Percentiles rank a stretch among this genome's conserved stretches.
Evolutionary conservation across 2,888 invertebrate species (phyloP).

Genomic region (Norana najaformis): DNA sequence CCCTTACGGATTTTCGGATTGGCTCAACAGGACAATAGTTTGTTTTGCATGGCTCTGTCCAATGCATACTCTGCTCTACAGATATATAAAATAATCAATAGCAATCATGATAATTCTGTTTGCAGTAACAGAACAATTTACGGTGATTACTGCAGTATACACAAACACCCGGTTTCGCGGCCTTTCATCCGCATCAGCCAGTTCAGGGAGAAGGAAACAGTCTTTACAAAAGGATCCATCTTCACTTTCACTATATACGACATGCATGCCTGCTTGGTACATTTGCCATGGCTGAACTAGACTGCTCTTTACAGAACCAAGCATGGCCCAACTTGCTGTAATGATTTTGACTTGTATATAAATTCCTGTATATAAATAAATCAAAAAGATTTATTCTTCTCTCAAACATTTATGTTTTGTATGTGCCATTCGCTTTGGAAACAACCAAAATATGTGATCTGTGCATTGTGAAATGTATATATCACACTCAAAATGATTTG

Average conservation of each 20-base stretch:
- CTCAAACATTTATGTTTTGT: too few species aligned
- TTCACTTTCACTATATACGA: not conserved
- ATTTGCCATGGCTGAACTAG: not conserved
- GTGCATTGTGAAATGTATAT: too few species aligned
- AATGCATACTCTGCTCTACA: not conserved
- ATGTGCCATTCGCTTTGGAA: too few species aligned
- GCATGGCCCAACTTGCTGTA: not conserved
- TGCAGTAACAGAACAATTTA: not conserved
- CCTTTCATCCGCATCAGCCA: not conserved
- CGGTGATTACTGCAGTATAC: conserved; percentile 2
- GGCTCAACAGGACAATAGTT: not conserved
- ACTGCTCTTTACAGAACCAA: not conserved
- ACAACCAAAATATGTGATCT: too few species aligned
- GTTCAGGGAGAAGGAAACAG: not conserved
- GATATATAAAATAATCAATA: not conserved
- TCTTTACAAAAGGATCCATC: not conserved
- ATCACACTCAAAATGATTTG: too few species aligned
- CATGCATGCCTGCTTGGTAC: not conserved
- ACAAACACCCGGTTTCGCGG: not conserved
- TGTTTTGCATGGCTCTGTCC: not conserved
- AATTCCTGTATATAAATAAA: too few species aligned
- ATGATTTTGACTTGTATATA: not conserved
- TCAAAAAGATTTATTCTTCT: too few species aligned
- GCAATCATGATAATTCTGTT: not conserved
- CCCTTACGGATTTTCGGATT: conserved; percentile 5